Evolutionary conservation across 2,113 vertebrate species (phyloP), one percentile per base, ranked within the genome.

Genomic region (Holacanthus passer): DNA sequence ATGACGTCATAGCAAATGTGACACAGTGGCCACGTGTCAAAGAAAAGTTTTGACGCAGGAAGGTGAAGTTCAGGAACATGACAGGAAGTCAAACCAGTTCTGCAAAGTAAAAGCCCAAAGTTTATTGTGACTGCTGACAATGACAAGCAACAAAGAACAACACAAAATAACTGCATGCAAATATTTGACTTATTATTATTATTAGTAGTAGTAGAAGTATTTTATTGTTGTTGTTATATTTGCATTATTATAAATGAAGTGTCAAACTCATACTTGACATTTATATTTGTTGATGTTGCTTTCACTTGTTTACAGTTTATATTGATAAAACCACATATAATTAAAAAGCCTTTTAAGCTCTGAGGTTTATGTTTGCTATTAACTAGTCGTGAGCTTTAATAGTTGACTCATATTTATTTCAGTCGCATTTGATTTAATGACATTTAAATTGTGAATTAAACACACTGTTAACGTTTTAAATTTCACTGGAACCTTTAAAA

Each of bases 21-120:
- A 72, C 66, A 80, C 7, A 3, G 27, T 24, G 19, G 77, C 76
- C 73, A 90, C 80, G 80, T 87, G 79, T 85, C 79, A 62, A 31
- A 80, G 73, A 83, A 83, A 52, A 9, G 39, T 45, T 67, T 22
- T 11, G 11, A 10, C 19, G 3, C 5, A 56, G 24, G 16, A 16
- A n/a, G 8, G 35, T 75, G 35, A 87, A 79, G 66, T 2, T 35
- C 7, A 24, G 39, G 1, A 24, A 32, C 10, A n/a, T 37, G 2
- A 63, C n/a, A 56, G 74, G 48, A 86, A 67, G 48, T 50, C 2
- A 3, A 14, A 29, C 4, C 10, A 1, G 17, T 27, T 17, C 37
- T 87, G 0, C 72, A 87, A 85, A 71, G 8, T 87, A 85, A 89
- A 70, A 77, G 29, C 37, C 0, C 14, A 5, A 8, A 7, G 9